Evolutionary conservation across 2,888 invertebrate species (phyloP).

Genomic region (Drosophila robusta): DNA sequence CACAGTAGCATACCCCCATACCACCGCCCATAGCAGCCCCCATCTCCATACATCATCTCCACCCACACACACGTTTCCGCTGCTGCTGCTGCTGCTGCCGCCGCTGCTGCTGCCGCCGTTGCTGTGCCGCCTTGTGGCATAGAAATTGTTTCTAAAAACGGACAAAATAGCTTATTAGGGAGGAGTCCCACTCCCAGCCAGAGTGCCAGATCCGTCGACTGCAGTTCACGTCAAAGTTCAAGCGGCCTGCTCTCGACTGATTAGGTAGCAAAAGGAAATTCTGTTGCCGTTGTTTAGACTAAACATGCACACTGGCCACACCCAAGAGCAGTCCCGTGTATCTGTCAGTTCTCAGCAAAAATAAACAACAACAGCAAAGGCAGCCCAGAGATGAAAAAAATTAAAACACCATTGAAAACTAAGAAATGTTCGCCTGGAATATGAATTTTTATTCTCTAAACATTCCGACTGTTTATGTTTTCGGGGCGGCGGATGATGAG

Average conservation of each 20-base stretch:
- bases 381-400: conserved; percentile 22
- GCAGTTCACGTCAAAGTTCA: conserved; percentile 78
- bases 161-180: conserved; percentile 69
- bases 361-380: conserved; percentile 66
- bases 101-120: conserved; percentile 8
- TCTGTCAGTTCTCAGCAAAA: conserved; percentile 62
- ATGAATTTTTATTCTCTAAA: conserved; percentile 68
- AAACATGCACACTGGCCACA: conserved; percentile 66
- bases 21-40: conserved; percentile 1
- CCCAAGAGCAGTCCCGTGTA: conserved; percentile 65
- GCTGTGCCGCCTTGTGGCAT: conserved; percentile 48
- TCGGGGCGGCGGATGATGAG: conserved; percentile 26
- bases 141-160: conserved; percentile 76
- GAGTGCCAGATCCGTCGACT: conserved; percentile 43
- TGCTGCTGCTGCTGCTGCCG: conserved; percentile 16
- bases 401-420: neutral
- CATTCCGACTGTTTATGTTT: conserved; percentile 75
- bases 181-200: conserved; percentile 32
- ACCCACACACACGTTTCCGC: conserved; percentile 56
- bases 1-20: conserved; percentile 20
- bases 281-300: conserved; percentile 67
- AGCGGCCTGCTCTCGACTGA: conserved; percentile 57
- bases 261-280: conserved; percentile 56
- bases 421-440: conserved; percentile 54
- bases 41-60: conserved; percentile 42